These are phyloP conservation scores for Geococcyx californianus DNA, from an alignment of 2,113 vertebrate genomes.

Conservation along the genomic window DNA sequence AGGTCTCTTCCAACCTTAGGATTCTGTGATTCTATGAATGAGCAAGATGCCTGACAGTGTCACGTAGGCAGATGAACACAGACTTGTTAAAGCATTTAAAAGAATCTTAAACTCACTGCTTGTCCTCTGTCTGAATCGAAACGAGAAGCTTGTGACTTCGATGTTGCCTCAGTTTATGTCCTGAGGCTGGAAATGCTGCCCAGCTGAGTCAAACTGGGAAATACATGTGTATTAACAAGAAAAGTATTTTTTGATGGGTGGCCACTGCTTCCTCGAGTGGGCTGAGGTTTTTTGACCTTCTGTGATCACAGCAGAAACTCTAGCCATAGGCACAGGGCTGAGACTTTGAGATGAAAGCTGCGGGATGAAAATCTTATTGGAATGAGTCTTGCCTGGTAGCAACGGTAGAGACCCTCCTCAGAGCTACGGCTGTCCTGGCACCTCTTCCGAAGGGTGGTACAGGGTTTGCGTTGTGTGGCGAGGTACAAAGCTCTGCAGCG, in stretches of 20 bases:
- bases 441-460: not conserved
- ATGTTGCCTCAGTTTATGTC: not conserved
- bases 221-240: not conserved
- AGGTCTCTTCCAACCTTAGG: too few species aligned
- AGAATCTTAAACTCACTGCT: not conserved
- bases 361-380: not conserved
- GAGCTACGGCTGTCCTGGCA: not conserved
- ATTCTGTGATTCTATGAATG: too few species aligned
- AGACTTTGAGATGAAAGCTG: not conserved
- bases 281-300: not conserved
- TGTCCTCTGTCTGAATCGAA: not conserved
- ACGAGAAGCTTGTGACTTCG: not conserved
- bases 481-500: not conserved
- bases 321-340: not conserved
- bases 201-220: not conserved
- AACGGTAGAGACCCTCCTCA: not conserved
- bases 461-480: too few species aligned
- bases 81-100: not conserved
- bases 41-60: not conserved
- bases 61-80: not conserved
- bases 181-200: not conserved
- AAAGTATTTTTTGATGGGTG: not conserved
- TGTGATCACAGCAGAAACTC: not conserved
- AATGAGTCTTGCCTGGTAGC: not conserved
- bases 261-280: not conserved